Evolutionary conservation across 2,797 vertebrate species (phyloP).

Genomic region (Microctenopoma lineatum): DNA sequence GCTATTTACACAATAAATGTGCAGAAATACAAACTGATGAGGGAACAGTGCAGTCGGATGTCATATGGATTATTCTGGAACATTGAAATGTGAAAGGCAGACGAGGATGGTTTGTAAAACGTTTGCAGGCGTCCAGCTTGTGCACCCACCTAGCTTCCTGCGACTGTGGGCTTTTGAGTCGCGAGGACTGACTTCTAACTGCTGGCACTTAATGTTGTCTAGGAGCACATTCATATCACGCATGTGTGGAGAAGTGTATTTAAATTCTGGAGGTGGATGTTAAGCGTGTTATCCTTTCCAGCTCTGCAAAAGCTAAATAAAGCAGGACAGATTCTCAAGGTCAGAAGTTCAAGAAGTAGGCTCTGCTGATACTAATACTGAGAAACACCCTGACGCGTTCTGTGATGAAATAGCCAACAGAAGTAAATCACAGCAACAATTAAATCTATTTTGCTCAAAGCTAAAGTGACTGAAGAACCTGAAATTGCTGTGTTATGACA

Average conservation of each 20-base stretch:
- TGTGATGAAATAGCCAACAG: neutral
- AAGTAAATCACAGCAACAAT: slow-evolving; percentile 2
- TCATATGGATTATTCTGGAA: slow-evolving; percentile 8
- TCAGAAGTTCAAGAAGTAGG: neutral
- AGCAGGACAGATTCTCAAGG: neutral
- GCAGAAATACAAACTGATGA: neutral
- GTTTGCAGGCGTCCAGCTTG: neutral
- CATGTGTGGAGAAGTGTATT: slow-evolving; percentile 7
- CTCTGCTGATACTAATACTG: neutral
- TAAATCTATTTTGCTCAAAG: neutral
- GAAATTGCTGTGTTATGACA: no score
- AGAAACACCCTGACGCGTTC: neutral
- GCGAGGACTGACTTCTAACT: slow-evolving; percentile 1
- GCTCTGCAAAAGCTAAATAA: neutral
- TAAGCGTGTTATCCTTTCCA: slow-evolving; percentile 24
- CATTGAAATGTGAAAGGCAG: slow-evolving; percentile 1
- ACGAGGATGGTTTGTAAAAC: neutral
- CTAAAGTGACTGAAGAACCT: neutral
- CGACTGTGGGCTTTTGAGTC: neutral
- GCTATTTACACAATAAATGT: neutral
- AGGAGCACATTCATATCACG: neutral
- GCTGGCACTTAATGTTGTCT: slow-evolving; percentile 1
- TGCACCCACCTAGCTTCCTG: slow-evolving; percentile 25
- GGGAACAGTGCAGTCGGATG: slow-evolving; percentile 7
- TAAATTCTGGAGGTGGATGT: slow-evolving; percentile 46